Evolutionary conservation across 2,113 vertebrate species (phyloP), one percentile per base, ranked within the genome.

Genomic region (Sula dactylatra): DNA sequence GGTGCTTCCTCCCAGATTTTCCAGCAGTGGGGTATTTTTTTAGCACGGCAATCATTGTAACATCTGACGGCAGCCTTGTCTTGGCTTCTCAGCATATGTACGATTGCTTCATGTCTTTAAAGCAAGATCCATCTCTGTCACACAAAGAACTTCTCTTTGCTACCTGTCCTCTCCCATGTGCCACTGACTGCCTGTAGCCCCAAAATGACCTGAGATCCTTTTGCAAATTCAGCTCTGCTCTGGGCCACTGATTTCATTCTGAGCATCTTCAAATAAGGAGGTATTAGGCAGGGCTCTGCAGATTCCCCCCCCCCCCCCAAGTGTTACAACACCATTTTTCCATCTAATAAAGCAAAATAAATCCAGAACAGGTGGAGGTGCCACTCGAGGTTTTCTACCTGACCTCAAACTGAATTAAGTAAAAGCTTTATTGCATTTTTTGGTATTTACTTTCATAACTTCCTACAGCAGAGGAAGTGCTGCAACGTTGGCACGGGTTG

Each of bases 391-490:
- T 64, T 95, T 95, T 65, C 78, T 42, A 5, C 82, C 52, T 88
- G 78, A 69, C 82, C 91, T 96, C 36, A 0, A 26, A 67, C 17
- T 52, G 52, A 83, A 76, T 55, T 29, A 79, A 96, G 70, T 11
- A 82, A 76, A 94, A 87, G 64, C 66, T 76, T 69, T 82, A 72
- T 59, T 91, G 84, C 52, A 2, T 17, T 78, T 93, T 86, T 72
- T 42, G 16, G 38, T 26, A 17, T 69, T 91, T 74, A 17, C 52
- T 93, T 88, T 55, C 3, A 2, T 45, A 79, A 78, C 84, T 93
- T 93, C 93, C 94, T 47, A 7, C 31, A 90, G 91, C 65, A 42
- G 66, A 55, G 86, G 91, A 91, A 78, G 55, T 34, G 42, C 86
- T 44, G 73, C 4, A 20, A 44, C 5, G 1, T 1, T 22, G 56